Evolutionary conservation across 2,888 invertebrate genomes (phyloP).

Genomic region (Erannis defoliaria): DNA sequence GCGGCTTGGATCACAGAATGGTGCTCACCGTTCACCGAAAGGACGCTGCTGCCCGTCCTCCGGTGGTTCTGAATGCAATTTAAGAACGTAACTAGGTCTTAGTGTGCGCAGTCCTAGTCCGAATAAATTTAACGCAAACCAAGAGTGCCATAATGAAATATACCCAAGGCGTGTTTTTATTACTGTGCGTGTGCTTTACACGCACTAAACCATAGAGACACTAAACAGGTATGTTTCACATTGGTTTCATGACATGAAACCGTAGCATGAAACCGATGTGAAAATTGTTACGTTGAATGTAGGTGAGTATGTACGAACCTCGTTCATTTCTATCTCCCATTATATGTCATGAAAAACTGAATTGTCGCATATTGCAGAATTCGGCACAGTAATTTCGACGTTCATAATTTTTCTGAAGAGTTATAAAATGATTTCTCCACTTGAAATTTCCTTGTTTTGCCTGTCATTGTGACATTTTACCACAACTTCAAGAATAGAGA

Average conservation of each 20-base stretch:
- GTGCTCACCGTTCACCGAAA: too few species aligned
- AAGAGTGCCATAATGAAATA: too few species aligned
- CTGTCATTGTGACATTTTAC: not conserved
- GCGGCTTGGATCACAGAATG: too few species aligned
- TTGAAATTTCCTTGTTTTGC: constrained; percentile 3
- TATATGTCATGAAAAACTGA: constrained; percentile 4
- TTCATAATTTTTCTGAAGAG: constrained; percentile 3
- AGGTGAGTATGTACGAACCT: constrained; percentile 22
- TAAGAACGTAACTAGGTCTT: too few species aligned
- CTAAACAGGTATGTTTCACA: not conserved
- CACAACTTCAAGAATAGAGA: constrained; percentile 1
- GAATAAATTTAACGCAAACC: too few species aligned
- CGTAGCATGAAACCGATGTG: too few species aligned
- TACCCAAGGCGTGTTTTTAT: too few species aligned
- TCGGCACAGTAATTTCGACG: constrained; percentile 17
- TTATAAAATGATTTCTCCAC: not conserved
- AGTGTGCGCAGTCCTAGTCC: too few species aligned
- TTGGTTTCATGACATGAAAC: not conserved
- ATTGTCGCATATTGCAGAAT: constrained; percentile 11
- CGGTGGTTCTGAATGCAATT: too few species aligned
- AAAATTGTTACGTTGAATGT: not conserved
- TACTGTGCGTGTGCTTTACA: too few species aligned
- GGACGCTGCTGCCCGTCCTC: too few species aligned
- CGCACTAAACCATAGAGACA: too few species aligned
- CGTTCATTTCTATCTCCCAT: constrained; percentile 21